A percentile compares a stretch with the other conserved stretches of the same genome.
Conservation (phyloP, 35 echinoderm and acorn worm genomes). For the Hemicentrotus pulcherrimus region DNA sequence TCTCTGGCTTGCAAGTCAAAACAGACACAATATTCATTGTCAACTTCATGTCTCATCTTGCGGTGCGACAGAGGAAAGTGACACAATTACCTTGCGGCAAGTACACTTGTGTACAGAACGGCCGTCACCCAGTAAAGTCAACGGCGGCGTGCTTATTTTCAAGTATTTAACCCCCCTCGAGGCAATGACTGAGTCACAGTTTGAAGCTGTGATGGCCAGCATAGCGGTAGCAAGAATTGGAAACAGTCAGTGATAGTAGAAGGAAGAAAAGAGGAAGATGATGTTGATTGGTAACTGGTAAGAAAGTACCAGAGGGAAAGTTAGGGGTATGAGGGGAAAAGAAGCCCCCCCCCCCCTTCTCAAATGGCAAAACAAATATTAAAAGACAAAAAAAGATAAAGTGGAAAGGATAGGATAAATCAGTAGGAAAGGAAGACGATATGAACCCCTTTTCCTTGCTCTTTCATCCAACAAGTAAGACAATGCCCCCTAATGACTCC, state of each 20-base stretch:
- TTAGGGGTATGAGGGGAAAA: no score
- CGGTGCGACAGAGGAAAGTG: background rate
- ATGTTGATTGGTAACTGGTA: background rate
- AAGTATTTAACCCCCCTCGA: background rate
- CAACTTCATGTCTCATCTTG: background rate
- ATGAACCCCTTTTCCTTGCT: no score
- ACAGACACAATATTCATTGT: background rate
- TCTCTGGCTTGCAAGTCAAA: background rate
- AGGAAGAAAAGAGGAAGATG: background rate
- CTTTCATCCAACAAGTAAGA: no score
- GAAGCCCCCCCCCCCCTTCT: background rate
- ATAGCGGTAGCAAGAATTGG: background rate
- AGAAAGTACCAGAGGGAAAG: background rate
- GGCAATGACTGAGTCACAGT: background rate
- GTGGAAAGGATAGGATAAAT: no score
- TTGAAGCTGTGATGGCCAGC: background rate
- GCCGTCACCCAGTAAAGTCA: background rate
- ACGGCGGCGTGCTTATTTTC: background rate
- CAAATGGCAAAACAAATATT: no score
- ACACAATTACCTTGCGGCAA: background rate
- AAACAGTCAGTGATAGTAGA: background rate
- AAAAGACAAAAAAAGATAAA: no score
- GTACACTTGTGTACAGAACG: background rate
- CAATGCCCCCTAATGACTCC: no score
- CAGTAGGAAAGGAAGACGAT: no score